Evolutionary conservation across 2,797 vertebrate genomes (phyloP).

Genomic region (Anguilla anguilla): DNA sequence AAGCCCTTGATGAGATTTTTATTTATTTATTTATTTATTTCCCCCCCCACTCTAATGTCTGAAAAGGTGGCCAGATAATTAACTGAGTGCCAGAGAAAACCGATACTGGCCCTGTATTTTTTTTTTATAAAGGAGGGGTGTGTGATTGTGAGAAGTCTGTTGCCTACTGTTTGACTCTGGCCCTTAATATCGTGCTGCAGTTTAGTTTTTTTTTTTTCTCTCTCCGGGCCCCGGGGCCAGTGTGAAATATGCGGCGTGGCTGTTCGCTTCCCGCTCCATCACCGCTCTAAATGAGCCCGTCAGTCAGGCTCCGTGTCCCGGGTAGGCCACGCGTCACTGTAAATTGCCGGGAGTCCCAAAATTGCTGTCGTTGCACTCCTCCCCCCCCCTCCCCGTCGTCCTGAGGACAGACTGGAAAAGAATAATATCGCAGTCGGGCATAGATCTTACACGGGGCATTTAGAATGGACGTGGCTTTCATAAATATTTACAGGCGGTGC

Average conservation of each 20-base stretch:
- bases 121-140: too few species aligned
- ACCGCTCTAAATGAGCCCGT: not conserved
- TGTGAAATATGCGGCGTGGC: not conserved
- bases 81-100: not conserved
- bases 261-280: not conserved
- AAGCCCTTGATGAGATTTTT: not conserved
- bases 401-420: not conserved
- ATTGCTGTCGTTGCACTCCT: not conserved
- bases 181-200: not conserved
- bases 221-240: not conserved
- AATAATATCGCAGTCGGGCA: not conserved
- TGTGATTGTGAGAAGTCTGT: not conserved
- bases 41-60: not conserved
- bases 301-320: not conserved
- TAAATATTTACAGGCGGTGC: not conserved
- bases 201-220: not conserved
- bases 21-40: not conserved
- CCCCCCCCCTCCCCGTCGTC: not conserved
- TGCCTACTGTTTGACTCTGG: not conserved
- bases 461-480: not conserved
- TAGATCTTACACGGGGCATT: slow-evolving; percentile 5
- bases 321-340: not conserved
- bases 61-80: not conserved
- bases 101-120: too few species aligned
- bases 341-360: slow-evolving; percentile 14